phyloP scores from a whole-genome alignment of 2,888 invertebrate genomes.

The Stenotaenia linearis region DNA sequence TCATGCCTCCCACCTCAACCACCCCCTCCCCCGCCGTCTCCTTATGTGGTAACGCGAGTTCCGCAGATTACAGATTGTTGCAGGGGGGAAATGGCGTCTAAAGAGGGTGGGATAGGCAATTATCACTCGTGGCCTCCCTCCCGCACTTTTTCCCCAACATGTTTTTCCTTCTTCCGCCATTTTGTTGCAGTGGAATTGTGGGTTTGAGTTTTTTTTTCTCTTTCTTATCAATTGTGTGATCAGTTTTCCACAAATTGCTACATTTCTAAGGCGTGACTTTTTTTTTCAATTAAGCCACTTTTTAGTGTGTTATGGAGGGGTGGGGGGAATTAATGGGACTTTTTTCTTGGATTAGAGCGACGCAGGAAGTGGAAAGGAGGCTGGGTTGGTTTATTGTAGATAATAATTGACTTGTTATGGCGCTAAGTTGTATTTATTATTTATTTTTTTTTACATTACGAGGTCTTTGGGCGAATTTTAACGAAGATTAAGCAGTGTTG shows the following conservation, averaged over 20 bases:
- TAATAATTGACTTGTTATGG: neutral
- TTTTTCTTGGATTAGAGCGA: neutral
- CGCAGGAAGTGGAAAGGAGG: neutral
- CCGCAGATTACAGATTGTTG: slow-evolving; percentile 9
- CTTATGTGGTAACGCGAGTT: slow-evolving; percentile 1
- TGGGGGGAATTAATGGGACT: neutral
- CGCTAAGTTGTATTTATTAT: neutral
- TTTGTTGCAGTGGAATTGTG: neutral
- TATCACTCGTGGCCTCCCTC: neutral
- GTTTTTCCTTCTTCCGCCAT: neutral
- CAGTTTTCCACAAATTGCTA: slow-evolving; percentile 9
- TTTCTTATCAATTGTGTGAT: neutral
- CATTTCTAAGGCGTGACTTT: slow-evolving; percentile 9
- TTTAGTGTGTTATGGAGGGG: neutral
- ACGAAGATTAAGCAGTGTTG: neutral
- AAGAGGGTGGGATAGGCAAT: neutral
- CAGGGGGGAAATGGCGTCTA: neutral
- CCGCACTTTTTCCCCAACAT: neutral
- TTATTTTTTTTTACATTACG: neutral
- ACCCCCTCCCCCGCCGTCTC: neutral
- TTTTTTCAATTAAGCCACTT: neutral
- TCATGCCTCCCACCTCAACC: neutral
- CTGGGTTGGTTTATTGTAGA: neutral
- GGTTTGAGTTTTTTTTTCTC: neutral
- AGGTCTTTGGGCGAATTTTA: neutral